Base-by-base conservation (phyloP, 2,797 vertebrate species). In the Neosilurus hyrtlii region DNA sequence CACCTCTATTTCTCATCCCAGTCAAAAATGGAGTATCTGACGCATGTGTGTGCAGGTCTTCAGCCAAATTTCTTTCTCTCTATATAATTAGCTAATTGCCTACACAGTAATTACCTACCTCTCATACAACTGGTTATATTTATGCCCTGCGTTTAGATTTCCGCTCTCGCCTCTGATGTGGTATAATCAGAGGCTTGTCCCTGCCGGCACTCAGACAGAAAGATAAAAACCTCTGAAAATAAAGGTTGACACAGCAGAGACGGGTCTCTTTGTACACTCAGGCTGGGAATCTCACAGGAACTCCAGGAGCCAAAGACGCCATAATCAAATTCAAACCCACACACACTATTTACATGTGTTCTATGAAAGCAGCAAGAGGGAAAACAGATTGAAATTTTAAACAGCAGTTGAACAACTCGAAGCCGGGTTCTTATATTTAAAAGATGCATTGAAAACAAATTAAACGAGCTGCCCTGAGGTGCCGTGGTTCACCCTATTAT, bases 231-330 rank as follows among this genome's bases (percentile, higher is more conserved):
- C 57, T 15, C 10, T 18, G 15, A 77, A 61, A 84, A 67, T 75
- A 66, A 81, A 61, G 61, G 12, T 37, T 80, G 71, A 84, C 65
- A 81, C 24, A 35, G 63, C 10, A 30, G 71, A 75, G 51, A 86
- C 56, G 57, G 80, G 52, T 35, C 49, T 67, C 7, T 52, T 72
- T 61, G 16, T 54, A 56, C 63, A 49, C 43, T 35, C 78, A 77
- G 62, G 24, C 14, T 26, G 30, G 26, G 26, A 85, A 51, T 77
- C 54, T 79, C 63, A 61, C 54, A 15, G 65, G 16, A 80, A 86
- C 71, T 75, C 54, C 51, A 24, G 81, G 49, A 85, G 56, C 61
- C 78, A 57, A 61, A 72, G 11, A 61, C 82, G 87, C 68, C 82
- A 74, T 49, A 22, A 52, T 82, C 16, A 30, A 62, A 24, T 61